phyloP scores from a whole-genome alignment of 2,113 vertebrate species.

The Turdus rufiventris region DNA sequence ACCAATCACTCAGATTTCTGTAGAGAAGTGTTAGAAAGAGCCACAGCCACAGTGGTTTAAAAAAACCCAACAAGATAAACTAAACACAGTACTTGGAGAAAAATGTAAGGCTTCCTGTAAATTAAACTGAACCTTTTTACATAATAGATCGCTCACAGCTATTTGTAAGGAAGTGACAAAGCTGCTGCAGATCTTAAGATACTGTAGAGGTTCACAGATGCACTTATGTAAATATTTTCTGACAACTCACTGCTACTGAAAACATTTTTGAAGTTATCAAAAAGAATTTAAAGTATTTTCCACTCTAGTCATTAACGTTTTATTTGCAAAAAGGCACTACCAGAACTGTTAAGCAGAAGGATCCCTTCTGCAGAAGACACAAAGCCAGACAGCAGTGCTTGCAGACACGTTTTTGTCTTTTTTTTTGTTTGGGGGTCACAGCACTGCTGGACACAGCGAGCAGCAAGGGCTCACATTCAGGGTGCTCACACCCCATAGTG shows the following conservation, averaged over 20 bases:
- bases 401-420: no score
- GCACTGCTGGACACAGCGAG: no score
- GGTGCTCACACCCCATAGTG: no score
- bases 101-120: slow-evolving; percentile 52
- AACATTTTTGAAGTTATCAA: slow-evolving; percentile 62
- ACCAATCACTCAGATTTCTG: neutral
- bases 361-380: neutral
- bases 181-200: slow-evolving; percentile 49
- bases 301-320: slow-evolving; percentile 20
- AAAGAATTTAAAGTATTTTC: slow-evolving; percentile 62
- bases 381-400: no score
- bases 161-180: slow-evolving; percentile 69
- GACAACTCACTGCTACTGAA: slow-evolving; percentile 27
- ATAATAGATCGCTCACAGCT: slow-evolving; percentile 62
- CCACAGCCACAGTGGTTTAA: neutral
- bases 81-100: slow-evolving; percentile 32
- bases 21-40: neutral
- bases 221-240: slow-evolving; percentile 64
- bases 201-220: slow-evolving; percentile 43
- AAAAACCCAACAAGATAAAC: neutral
- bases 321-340: neutral
- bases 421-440: no score
- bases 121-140: slow-evolving; percentile 62
- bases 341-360: neutral
- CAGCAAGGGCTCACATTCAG: no score